Evolutionary conservation across 1,140 invertebrate species (phyloP), one percentile per base, ranked within the genome.

Genomic region (Drosophila pandora): DNA sequence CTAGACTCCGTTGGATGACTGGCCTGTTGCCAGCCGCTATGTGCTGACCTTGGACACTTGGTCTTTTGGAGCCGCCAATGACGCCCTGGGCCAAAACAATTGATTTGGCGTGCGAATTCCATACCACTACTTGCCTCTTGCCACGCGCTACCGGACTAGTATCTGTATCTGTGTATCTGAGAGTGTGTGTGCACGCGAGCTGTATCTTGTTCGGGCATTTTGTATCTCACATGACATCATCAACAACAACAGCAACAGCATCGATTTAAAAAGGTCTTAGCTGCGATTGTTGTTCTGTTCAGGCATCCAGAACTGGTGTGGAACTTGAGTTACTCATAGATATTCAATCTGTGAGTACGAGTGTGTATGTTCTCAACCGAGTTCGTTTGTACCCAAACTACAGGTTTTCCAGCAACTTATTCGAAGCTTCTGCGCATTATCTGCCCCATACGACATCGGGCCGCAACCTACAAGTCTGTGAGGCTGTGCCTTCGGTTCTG

Each of bases 291-390:
- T 45, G 32, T 71, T 58, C 50, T 69, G 63, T 68, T 79, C 47
- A 37, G 67, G 60, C 70, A 69, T 64, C 55, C 45, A 82, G 72
- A 80, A 69, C 77, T 87, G 81, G 76, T 84, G 77, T 87, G 82
- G 82, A 84, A 87, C 81, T 68, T 69, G 63, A 84, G 77, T 87
- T 85, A 81, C 77, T 84, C 82, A 87, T 81, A 81, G 73, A 77
- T 61, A 71, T 58, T 57, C 41, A 45, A 25, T 64, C 41, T 57
- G 63, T 54, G 53, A 30, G 47, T 39, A 12, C 39, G 5, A 9
- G 2, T 56, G 21, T 60, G 23, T 54, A 52, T 57, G 37, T 23
- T 28, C 23, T 39, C 28, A 22, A 48, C 37, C 60, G 55, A 48
- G 76, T 73, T 83, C 72, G 37, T 50, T 52, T 71, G 80, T 43